Evolutionary conservation across 2,888 invertebrate species (phyloP), one percentile per base, ranked within the genome.

Genomic region (Pteria penguin): DNA sequence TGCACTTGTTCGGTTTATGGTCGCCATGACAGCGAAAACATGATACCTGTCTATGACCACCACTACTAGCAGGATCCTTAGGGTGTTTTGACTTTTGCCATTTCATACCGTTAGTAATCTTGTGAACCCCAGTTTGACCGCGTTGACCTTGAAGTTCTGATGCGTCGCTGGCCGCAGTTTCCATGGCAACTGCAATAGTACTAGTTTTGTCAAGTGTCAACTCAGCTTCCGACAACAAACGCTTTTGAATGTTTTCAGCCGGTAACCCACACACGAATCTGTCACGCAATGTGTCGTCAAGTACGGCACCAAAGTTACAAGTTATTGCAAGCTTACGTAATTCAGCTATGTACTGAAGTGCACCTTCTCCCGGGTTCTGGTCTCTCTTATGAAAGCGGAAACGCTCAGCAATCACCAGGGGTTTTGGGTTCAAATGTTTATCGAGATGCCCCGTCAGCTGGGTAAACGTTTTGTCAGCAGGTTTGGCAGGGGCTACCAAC

Each of bases 331-430:
- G 54, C 66, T 83, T 82, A 18, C 72, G 45, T n/a, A 81, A 33
- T 66, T 58, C 71, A 8, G 75, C 67, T 27, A 81, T 65, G 45
- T 78, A 82, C 2, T 75, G 62, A 29, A 45, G 62, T 0, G 77
- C 71, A 1, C 62, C 62, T 60, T 83, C 79, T 62, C 67, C 76
- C 26, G 57, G n/a, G 11, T 45, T 33, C 36, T 81, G 81, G 32
- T 79, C 78, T 8, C 80, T 14, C 24, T 80, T 82, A 57, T 79
- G 60, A 57, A 82, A 84, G 1, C 77, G 57, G 67, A 81, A 81
- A 3, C 78, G 31, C 62, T 81, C 75, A n/a, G n/a, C n/a, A n/a
- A n/a, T n/a, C n/a, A n/a, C n/a, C n/a, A n/a, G n/a, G n/a, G n/a
- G n/a, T n/a, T n/a, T n/a, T n/a, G n/a, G n/a, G n/a, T n/a, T n/a